These are phyloP conservation scores for Diacarnus erythraeanus DNA, from an alignment of 37 sponge, comb jelly and placozoan genomes.

Conservation along the genomic window DNA sequence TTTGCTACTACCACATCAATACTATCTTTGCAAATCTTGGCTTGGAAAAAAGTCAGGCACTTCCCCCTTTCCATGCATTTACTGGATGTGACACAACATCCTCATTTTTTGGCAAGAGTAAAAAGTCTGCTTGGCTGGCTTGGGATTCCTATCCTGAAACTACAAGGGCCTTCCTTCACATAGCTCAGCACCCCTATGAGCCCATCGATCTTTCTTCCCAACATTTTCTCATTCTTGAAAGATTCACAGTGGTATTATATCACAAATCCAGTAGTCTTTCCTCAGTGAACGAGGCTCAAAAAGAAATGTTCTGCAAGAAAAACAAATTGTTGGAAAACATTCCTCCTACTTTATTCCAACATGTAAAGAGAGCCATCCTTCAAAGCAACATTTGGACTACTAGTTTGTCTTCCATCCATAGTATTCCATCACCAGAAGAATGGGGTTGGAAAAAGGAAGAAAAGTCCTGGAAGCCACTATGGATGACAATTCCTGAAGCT, in stretches of 20 bases:
- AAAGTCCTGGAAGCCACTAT: no score
- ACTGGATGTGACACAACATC: conserved; percentile 38
- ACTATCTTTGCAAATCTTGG: conserved; percentile 27
- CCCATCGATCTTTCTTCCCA: background rate
- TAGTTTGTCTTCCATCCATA: no score
- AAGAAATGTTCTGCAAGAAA: no score
- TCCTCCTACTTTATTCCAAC: no score
- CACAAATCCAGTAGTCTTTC: conserved; percentile 24
- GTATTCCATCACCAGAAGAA: no score
- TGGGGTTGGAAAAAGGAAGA: no score
- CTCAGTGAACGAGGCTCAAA: no score
- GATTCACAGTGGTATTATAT: conserved; percentile 19
- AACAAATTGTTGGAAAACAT: no score
- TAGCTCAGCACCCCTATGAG: background rate
- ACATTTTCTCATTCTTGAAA: conserved; percentile 17
- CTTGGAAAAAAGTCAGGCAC: background rate
- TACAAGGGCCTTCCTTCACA: background rate
- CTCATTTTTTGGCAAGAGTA: conserved; percentile 27
- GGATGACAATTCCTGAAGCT: no score
- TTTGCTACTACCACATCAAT: conserved; percentile 24
- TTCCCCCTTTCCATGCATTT: background rate
- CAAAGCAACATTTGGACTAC: no score
- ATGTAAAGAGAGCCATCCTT: no score
- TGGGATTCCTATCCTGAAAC: conserved; percentile 3
- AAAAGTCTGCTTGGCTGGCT: conserved; percentile 26